Conservation (phyloP, 2,888 invertebrate species). For the Drosophila falleni region DNA sequence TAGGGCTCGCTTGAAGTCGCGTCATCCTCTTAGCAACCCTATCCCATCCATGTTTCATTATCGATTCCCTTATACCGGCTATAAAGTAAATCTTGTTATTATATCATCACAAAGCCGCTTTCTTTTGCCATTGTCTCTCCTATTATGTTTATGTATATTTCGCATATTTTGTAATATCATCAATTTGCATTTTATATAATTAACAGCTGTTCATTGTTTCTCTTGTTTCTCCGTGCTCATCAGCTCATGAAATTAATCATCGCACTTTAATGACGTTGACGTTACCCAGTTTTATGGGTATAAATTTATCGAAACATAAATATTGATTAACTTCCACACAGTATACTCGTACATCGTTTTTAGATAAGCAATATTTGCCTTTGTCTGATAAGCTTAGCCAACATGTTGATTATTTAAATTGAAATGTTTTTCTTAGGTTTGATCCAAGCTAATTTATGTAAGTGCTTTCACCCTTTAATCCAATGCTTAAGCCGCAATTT, state of each 20-base stretch:
- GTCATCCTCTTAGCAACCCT: conserved; percentile 43
- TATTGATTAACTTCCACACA: conserved; percentile 12
- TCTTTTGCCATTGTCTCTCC: conserved; percentile 55
- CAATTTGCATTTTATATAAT: conserved; percentile 70
- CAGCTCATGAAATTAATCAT: conserved; percentile 46
- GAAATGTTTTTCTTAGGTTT: conserved; percentile 22
- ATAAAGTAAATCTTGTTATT: conserved; percentile 65
- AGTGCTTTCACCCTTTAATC: conserved; percentile 20
- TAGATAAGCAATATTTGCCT: conserved; percentile 28
- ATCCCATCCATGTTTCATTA: conserved; percentile 37
- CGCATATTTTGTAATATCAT: conserved; percentile 46
- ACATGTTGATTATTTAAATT: conserved; percentile 15
- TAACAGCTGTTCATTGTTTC: conserved; percentile 44
- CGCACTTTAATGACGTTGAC: conserved; percentile 58
- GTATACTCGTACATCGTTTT: background rate
- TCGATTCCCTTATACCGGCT: conserved; percentile 59
- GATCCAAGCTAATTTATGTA: conserved; percentile 47
- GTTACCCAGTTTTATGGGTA: conserved; percentile 17
- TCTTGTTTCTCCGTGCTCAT: conserved; percentile 43
- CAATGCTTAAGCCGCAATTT: conserved; percentile 47
- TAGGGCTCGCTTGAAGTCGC: conserved; percentile 32
- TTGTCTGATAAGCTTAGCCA: conserved; percentile 17
- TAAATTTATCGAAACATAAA: conserved; percentile 20
- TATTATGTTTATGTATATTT: conserved; percentile 22
- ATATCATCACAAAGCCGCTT: conserved; percentile 70